Conservation (phyloP, 92 coral and sea anemone genomes). For the Heliopora coerulea region DNA sequence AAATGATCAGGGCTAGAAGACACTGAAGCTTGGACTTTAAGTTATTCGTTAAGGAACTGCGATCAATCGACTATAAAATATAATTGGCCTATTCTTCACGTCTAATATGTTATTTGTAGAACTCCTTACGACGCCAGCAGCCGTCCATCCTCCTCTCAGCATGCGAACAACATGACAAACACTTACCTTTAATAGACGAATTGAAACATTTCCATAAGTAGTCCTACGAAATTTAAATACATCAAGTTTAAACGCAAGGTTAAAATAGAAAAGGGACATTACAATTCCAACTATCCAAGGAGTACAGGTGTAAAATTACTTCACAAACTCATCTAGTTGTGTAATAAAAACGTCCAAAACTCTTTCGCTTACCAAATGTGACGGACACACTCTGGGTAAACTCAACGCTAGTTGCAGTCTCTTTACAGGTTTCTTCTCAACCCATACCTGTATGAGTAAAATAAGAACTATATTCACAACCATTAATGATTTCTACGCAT, state of each 20-base stretch:
- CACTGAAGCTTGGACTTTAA: too few species aligned
- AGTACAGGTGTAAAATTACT: too few species aligned
- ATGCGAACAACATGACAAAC: slow-evolving; percentile 19
- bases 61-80: slow-evolving; percentile 52
- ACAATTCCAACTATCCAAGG: background rate
- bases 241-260: background rate
- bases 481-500: background rate
- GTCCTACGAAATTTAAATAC: slow-evolving; percentile 18
- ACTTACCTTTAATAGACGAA: slow-evolving; percentile 32
- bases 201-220: slow-evolving; percentile 34
- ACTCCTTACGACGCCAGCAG: slow-evolving; percentile 74
- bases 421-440: slow-evolving; percentile 2
- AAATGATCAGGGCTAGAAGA: too few species aligned
- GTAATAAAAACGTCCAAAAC: too few species aligned
- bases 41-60: slow-evolving; percentile 9
- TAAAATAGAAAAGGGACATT: background rate
- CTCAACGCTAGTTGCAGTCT: slow-evolving; percentile 18
- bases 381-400: slow-evolving; percentile 86
- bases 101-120: slow-evolving; percentile 99
- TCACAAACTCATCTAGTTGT: too few species aligned
- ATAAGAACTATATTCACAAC: background rate
- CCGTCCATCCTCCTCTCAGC: slow-evolving; percentile 42
- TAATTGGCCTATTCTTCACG: slow-evolving; percentile 99
- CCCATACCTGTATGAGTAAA: slow-evolving; percentile 22
- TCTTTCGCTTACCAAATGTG: slow-evolving; percentile 83